Base-by-base conservation (phyloP, 2,888 invertebrate genomes). In the Nowickia ferox region DNA sequence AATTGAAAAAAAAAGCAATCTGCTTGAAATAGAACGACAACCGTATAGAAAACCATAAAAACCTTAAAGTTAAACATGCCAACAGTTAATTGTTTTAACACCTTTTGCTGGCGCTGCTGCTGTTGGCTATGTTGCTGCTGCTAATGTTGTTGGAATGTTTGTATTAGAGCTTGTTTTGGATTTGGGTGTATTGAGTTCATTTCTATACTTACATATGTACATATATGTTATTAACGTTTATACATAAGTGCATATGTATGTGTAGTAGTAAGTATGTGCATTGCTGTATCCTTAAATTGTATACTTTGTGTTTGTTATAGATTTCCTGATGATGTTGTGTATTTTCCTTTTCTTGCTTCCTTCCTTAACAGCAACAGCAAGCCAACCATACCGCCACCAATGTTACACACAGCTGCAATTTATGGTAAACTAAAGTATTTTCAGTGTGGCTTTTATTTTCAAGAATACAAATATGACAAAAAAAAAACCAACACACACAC, bases 81-180 rank as follows among this genome's bases (percentile, higher is more conserved):
- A 86, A 79, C 82, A 83, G 83, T 86, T 86, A 86, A 86, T 86
- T 86, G 83, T 86, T 86, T 86, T 83, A 83, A 86, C 86, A 86
- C 86, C 75, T 86, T 85, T 82, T 76, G 82, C 77, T 71, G 69
- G 46, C 66, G 83, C 9, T 66, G 76, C 4, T 74, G 77, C 71
- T 68, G 66, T 57, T 69, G 83, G 13, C 51, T 63, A 9, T 65
- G 46, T 38, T 69, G 61, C 22, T 53, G 44, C 40, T 80, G 55
- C 19, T 48, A n/a, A 22, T 75, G 40, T 11, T 59, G 68, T 57
- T 69, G 17, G 30, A n/a, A 17, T 65, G 63, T 55, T 4, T 15
- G 19, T 17, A 30, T 46, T 19, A 40, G 59, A 11, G 44, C 2
- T n/a, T 72, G 55, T 17, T 44, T 76, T 44, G 40, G 51, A 53